phyloP scores from a whole-genome alignment of 2,888 invertebrate genomes.

The Neuroscelio doddi region DNA sequence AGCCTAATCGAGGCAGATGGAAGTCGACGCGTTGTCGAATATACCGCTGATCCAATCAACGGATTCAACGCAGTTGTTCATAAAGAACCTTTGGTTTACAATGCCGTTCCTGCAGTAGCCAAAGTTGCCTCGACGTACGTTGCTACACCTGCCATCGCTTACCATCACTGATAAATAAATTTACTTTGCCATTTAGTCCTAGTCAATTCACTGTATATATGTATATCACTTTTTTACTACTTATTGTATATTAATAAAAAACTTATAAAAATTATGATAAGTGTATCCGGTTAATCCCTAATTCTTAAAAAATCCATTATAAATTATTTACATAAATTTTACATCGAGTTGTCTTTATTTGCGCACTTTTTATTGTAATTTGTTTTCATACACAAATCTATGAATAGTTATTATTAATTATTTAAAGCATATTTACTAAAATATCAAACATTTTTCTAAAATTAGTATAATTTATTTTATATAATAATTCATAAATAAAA shows the following conservation, averaged over 20 bases:
- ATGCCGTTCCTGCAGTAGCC: conserved; percentile 38
- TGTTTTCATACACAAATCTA: too few species aligned
- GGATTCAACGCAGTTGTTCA: conserved; percentile 70
- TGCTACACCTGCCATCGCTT: conserved; percentile 45
- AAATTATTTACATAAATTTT: too few species aligned
- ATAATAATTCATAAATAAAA: too few species aligned
- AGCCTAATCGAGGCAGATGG: conserved; percentile 66
- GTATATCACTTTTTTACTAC: not conserved
- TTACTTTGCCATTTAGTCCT: conserved; percentile 38
- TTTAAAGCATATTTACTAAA: too few species aligned
- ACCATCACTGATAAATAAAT: conserved; percentile 42
- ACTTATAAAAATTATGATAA: not conserved
- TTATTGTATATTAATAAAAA: not conserved
- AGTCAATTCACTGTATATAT: conserved; percentile 42
- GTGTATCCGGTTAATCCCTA: too few species aligned
- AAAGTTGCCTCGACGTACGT: conserved; percentile 26
- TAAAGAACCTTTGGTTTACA: conserved; percentile 53
- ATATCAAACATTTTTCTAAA: too few species aligned
- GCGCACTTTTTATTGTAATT: too few species aligned
- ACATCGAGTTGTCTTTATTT: too few species aligned
- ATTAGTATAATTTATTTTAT: too few species aligned
- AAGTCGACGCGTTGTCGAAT: conserved; percentile 63
- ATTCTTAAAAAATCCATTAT: too few species aligned
- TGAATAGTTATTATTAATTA: too few species aligned
- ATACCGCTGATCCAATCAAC: conserved; percentile 63